These are phyloP conservation scores for Euwallacea fornicatus DNA, from an alignment of 1,140 invertebrate species.

Conservation along the genomic window DNA sequence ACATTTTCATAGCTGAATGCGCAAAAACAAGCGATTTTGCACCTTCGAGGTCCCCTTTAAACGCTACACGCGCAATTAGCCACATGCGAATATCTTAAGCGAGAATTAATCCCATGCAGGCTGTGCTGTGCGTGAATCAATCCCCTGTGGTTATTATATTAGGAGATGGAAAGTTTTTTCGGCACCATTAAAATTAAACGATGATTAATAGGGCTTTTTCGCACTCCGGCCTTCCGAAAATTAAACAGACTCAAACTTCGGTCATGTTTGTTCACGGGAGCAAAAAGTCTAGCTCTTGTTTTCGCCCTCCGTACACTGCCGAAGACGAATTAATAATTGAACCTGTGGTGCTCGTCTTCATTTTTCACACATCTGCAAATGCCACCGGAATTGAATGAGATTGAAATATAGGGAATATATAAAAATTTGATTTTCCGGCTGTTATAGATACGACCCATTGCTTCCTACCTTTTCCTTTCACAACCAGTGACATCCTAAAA, in stretches of 20 bases:
- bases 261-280: conserved; percentile 7
- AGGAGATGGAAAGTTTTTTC: conserved; percentile 20
- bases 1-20: too few relatives aligned
- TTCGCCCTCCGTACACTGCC: too few relatives aligned
- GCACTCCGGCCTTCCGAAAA: neutral
- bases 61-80: conserved; percentile 1
- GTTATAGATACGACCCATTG: neutral
- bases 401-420: too few relatives aligned
- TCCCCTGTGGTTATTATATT: conserved; percentile 6
- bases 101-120: neutral
- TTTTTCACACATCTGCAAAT: too few relatives aligned
- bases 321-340: too few relatives aligned
- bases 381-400: too few relatives aligned
- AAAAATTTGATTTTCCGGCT: neutral
- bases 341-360: too few relatives aligned
- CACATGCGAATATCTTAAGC: neutral
- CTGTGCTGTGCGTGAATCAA: neutral
- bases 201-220: conserved; percentile 16
- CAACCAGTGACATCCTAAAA: conserved; percentile 6
- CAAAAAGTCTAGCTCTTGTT: too few relatives aligned
- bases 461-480: conserved; percentile 2
- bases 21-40: too few relatives aligned
- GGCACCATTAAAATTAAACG: conserved; percentile 18
- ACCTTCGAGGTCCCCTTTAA: neutral
- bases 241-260: conserved; percentile 15